Conservation (phyloP, 2,888 invertebrate genomes). For the Rosalia funebris region DNA sequence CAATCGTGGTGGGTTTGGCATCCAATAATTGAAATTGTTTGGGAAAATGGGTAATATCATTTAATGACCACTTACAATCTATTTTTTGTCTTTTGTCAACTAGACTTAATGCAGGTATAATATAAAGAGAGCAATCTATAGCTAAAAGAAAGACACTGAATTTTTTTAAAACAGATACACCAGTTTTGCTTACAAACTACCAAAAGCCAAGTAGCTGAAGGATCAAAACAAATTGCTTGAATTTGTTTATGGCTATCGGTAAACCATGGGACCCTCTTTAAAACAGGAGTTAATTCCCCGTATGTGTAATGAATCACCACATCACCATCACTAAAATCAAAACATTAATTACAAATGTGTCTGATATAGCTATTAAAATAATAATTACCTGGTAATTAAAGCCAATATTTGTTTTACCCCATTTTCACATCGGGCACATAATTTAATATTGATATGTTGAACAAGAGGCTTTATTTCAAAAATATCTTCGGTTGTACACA, state of each 20-base stretch:
- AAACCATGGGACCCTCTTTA: constrained; percentile 62
- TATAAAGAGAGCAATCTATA: constrained; percentile 70
- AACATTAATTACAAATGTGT: not conserved
- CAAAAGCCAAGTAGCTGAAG: constrained; percentile 81
- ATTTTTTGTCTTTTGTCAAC: constrained; percentile 67
- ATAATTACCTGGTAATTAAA: constrained; percentile 54
- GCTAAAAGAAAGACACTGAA: constrained; percentile 57
- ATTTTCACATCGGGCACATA: constrained; percentile 61
- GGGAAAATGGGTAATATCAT: constrained; percentile 68
- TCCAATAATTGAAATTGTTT: constrained; percentile 58
- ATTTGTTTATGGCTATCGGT: constrained; percentile 63
- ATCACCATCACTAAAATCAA: constrained; percentile 56
- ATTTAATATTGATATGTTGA: constrained; percentile 59
- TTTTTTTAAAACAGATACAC: not conserved
- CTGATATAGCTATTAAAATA: not conserved
- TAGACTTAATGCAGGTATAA: constrained; percentile 70
- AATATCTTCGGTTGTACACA: constrained; percentile 52
- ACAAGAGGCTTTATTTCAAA: constrained; percentile 61
- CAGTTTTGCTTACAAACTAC: constrained; percentile 65
- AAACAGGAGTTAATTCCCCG: constrained; percentile 60
- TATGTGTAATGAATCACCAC: constrained; percentile 61
- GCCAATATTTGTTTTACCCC: constrained; percentile 62
- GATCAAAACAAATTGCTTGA: constrained; percentile 84
- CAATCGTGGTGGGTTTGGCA: constrained; percentile 70
- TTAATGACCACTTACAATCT: constrained; percentile 70